These are phyloP conservation scores for Ricordea florida DNA, from an alignment of 92 coral and sea anemone species.

Conservation along the genomic window DNA sequence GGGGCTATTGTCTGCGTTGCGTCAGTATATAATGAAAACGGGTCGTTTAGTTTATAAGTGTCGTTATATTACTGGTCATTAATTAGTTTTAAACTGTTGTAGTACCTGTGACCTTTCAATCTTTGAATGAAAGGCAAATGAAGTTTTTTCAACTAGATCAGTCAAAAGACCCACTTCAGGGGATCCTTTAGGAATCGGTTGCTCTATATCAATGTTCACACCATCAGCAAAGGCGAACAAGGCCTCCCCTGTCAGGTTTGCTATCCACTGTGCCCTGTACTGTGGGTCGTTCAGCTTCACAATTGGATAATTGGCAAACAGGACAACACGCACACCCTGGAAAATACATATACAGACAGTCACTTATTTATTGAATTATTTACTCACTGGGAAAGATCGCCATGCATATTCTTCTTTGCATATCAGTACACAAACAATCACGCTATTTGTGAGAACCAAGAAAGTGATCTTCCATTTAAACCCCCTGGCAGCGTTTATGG, in stretches of 20 bases:
- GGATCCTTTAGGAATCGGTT: slow-evolving; percentile 78
- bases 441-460: too few relatives aligned
- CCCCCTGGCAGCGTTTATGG: too few relatives aligned
- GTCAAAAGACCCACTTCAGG: slow-evolving; percentile 76
- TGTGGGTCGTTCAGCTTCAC: slow-evolving; percentile 69
- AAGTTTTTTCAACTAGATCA: slow-evolving; percentile 76
- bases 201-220: slow-evolving; percentile 93
- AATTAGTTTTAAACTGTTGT: too few relatives aligned
- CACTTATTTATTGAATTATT: too few relatives aligned
- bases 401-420: too few relatives aligned
- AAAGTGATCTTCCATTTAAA: too few relatives aligned
- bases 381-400: too few relatives aligned
- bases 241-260: slow-evolving; percentile 78
- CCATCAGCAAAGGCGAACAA: slow-evolving; percentile 87
- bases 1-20: too few relatives aligned
- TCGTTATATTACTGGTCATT: too few relatives aligned
- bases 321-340: slow-evolving; percentile 92
- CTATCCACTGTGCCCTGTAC: slow-evolving; percentile 78
- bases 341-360: neutral
- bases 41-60: too few relatives aligned
- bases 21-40: too few relatives aligned
- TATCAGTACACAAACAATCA: too few relatives aligned
- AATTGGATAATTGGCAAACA: slow-evolving; percentile 72
- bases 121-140: slow-evolving; percentile 74
- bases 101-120: slow-evolving; percentile 67